A percentile compares a stretch with the other conserved stretches of the same genome.
Conservation (phyloP, 2,797 vertebrate species). For the Podargus strigoides region DNA sequence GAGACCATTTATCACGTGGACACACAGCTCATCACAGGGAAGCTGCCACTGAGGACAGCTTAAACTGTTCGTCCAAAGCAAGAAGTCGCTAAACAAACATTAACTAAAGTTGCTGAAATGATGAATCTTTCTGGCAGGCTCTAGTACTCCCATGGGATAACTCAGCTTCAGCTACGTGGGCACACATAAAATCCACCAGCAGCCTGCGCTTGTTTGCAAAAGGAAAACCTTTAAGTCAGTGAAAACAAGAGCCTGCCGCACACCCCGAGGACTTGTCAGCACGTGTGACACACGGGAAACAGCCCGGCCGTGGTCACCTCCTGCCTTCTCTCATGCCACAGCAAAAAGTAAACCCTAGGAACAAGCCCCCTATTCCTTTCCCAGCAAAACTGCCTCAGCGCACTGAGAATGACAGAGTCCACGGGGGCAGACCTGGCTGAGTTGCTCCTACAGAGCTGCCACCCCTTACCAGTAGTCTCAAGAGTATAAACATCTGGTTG, state of each 20-base stretch:
- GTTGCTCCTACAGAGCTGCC: background rate
- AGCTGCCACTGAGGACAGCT: accelerated
- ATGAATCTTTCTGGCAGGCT: conserved; percentile 16
- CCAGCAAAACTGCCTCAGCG: background rate
- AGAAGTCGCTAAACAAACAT: background rate
- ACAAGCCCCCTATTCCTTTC: background rate
- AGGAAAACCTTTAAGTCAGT: background rate
- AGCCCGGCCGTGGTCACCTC: background rate
- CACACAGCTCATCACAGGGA: background rate
- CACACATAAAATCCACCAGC: background rate
- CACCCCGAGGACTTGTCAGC: background rate
- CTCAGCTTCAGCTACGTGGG: background rate
- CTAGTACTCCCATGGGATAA: background rate
- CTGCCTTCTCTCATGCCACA: background rate
- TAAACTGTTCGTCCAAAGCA: background rate
- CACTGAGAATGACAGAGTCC: background rate
- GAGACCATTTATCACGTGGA: conserved; percentile 9
- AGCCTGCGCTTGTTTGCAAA: background rate
- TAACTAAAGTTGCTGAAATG: conserved; percentile 10
- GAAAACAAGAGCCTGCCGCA: background rate
- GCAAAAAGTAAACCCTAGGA: background rate
- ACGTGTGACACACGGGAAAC: accelerated
- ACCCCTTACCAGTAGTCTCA: no score
- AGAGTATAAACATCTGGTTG: background rate
- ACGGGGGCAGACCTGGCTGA: background rate